Evolutionary conservation across 2,797 vertebrate genomes (phyloP).

Genomic region (Phataginus tetradactyla): DNA sequence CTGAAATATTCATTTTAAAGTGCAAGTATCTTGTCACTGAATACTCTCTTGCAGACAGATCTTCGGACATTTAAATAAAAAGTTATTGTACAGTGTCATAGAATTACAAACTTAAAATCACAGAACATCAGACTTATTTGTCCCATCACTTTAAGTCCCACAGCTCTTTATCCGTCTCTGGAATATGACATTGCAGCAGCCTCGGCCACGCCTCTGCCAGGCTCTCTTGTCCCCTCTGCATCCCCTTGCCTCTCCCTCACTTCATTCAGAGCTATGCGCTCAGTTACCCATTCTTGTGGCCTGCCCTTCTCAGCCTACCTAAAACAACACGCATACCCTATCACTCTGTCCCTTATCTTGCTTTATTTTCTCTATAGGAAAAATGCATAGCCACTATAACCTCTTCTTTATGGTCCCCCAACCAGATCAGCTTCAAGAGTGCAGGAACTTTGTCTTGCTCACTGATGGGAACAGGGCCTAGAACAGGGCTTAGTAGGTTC

Average conservation of each 20-base stretch:
- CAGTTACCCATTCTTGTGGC: background rate
- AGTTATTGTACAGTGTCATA: background rate
- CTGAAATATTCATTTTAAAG: constrained; percentile 24
- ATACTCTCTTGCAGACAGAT: background rate
- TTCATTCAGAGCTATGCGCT: background rate
- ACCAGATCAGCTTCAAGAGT: background rate
- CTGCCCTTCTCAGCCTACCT: background rate
- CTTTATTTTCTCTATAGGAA: background rate
- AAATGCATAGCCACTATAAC: background rate
- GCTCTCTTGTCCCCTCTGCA: background rate
- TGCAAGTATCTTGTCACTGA: background rate
- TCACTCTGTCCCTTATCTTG: background rate
- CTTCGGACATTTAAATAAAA: constrained; percentile 22
- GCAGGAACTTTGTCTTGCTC: background rate
- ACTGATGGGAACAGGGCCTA: background rate
- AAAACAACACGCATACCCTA: background rate
- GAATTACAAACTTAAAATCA: constrained; percentile 21
- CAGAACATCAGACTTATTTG: background rate
- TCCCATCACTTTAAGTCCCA: background rate
- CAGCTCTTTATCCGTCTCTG: background rate
- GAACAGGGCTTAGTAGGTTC: background rate
- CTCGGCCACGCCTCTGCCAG: background rate
- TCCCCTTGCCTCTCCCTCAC: background rate
- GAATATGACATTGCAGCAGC: background rate
- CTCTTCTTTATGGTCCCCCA: background rate